phyloP scores from a whole-genome alignment of 2,888 invertebrate genomes.

The Autographa gamma region DNA sequence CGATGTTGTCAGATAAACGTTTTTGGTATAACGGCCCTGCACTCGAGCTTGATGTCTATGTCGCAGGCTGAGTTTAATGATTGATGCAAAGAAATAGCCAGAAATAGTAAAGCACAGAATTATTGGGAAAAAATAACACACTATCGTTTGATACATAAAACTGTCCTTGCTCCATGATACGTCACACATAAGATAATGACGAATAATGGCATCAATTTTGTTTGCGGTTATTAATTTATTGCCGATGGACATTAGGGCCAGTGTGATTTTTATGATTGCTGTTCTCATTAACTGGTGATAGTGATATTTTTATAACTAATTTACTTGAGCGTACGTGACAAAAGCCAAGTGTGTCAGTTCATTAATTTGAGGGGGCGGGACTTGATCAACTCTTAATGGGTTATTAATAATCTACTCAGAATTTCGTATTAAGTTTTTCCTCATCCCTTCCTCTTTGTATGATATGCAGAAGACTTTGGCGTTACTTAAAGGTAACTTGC shows the following conservation, averaged over 20 bases:
- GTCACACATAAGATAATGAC: conserved; percentile 62
- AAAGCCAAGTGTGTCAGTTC: conserved; percentile 76
- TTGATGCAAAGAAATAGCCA: no score
- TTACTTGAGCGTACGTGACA: conserved; percentile 80
- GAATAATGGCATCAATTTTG: conserved; percentile 64
- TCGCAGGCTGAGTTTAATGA: no score
- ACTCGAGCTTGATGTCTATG: no score
- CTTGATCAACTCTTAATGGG: conserved; percentile 71
- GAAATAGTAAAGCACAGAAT: no score
- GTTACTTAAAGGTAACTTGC: neutral
- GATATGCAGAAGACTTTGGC: conserved; percentile 2
- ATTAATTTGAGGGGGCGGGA: conserved; percentile 66
- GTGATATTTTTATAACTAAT: conserved; percentile 66
- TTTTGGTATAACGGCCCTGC: no score
- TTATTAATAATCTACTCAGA: conserved; percentile 68
- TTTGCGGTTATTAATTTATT: conserved; percentile 71
- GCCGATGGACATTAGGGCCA: conserved; percentile 76
- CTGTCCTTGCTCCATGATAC: conserved; percentile 55
- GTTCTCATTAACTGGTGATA: conserved; percentile 71
- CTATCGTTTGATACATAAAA: conserved; percentile 59
- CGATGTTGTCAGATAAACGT: no score
- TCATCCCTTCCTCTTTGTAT: conserved; percentile 52
- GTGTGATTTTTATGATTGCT: conserved; percentile 72
- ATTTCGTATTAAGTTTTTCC: conserved; percentile 75
- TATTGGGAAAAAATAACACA: neutral